Percentiles rank a stretch among this genome's conserved stretches.
These are phyloP conservation scores for Axinella damicornis DNA, from an alignment of 37 sponge, comb jelly and placozoan genomes.

Conservation along the genomic window DNA sequence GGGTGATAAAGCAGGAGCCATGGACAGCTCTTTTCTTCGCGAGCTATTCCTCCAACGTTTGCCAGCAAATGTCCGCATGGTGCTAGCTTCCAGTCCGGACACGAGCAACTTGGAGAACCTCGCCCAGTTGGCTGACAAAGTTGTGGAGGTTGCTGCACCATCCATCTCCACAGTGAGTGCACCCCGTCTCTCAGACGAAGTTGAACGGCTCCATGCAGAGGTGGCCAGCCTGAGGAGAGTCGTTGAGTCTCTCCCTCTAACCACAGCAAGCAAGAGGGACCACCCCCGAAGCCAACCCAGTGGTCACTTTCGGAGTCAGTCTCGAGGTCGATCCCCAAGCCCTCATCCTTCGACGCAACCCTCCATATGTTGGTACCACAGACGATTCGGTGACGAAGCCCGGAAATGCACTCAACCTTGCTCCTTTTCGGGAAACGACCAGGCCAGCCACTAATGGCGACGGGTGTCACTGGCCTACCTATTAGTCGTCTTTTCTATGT, in stretches of 20 bases:
- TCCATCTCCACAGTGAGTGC: slow-evolving; percentile 13
- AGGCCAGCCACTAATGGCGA: slow-evolving; percentile 68
- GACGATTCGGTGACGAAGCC: slow-evolving; percentile 50
- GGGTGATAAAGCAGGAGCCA: too few relatives aligned
- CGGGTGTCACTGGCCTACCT: slow-evolving; percentile 53
- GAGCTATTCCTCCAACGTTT: slow-evolving; percentile 60
- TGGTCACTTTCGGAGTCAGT: too few relatives aligned
- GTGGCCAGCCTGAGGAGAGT: slow-evolving; percentile 6
- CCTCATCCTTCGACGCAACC: background rate
- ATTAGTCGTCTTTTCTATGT: slow-evolving; percentile 71
- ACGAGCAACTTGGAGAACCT: slow-evolving; percentile 29
- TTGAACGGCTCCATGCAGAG: slow-evolving; percentile 33
- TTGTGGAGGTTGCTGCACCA: slow-evolving; percentile 57
- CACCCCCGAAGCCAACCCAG: too few relatives aligned
- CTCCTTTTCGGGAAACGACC: slow-evolving; percentile 47
- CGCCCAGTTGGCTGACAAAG: slow-evolving; percentile 54
- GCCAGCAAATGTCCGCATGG: slow-evolving; percentile 54
- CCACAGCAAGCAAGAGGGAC: too few relatives aligned
- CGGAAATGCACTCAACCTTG: slow-evolving; percentile 59
- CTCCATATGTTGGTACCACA: slow-evolving; percentile 65
- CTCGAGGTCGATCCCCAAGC: background rate
- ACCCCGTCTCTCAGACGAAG: background rate
- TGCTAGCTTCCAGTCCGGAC: slow-evolving; percentile 48
- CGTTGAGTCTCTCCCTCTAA: background rate
- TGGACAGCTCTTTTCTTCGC: slow-evolving; percentile 21